Percentiles rank a stretch among this genome's conserved stretches.
These are phyloP conservation scores for Setipinna tenuifilis DNA, from an alignment of 2,797 vertebrate species.

Conservation along the genomic window DNA sequence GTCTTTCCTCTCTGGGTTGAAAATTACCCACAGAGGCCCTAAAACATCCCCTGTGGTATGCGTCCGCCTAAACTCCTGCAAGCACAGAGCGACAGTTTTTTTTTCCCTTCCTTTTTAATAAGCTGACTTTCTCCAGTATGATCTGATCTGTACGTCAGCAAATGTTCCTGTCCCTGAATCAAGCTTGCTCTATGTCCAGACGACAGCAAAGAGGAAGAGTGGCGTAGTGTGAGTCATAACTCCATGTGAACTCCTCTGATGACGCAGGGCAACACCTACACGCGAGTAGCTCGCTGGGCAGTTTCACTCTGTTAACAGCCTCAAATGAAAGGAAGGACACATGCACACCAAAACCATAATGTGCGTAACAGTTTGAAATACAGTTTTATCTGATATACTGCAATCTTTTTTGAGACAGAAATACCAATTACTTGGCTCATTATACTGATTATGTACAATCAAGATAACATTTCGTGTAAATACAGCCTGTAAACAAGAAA, in stretches of 20 bases:
- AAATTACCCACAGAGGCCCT: neutral
- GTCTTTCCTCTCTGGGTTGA: too few relatives aligned
- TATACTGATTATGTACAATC: too few relatives aligned
- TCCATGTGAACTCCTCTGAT: slow-evolving; percentile 20
- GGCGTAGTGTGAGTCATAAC: slow-evolving; percentile 13
- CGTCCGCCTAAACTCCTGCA: neutral
- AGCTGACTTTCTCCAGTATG: neutral
- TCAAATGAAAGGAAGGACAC: neutral
- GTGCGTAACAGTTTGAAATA: neutral
- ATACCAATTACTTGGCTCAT: neutral
- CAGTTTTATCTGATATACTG: neutral
- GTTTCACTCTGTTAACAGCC: neutral
- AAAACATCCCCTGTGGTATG: neutral
- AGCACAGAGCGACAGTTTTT: neutral
- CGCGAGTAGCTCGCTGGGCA: neutral
- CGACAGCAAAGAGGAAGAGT: neutral
- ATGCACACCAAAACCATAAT: neutral
- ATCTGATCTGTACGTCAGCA: neutral
- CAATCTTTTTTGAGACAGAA: neutral
- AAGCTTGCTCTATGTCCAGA: neutral
- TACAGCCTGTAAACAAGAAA: neutral
- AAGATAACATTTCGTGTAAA: too few relatives aligned
- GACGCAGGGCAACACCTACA: slow-evolving; percentile 11
- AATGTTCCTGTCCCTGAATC: neutral
- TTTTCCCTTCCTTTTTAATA: too few relatives aligned